Base-by-base conservation (phyloP, 2,888 invertebrate genomes). In the Orthosia incerta region DNA sequence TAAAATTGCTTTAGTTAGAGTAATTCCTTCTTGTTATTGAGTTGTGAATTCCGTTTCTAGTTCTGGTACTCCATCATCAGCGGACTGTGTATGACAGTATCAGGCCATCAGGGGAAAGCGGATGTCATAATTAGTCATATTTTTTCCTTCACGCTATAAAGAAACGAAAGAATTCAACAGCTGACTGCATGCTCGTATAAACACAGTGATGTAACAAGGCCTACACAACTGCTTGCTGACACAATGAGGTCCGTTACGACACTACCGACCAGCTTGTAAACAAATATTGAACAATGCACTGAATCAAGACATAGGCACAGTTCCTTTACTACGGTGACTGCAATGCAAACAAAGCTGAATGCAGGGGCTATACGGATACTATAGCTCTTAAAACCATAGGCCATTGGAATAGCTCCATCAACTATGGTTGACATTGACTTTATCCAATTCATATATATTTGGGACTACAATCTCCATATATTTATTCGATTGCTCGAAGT, bases 191-290 rank as follows among this genome's bases (percentile, higher is more conserved):
- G 62, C 75, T 67, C n/a, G 68, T 74, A 76, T 77, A 76, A 79
- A 79, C 66, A 73, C 18, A 56, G 59, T 85, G 79, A 77, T 77
- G 82, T 82, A 85, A 85, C 59, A 72, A 68, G 74, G 69, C 63
- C 74, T 74, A 74, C 69, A 73, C 83, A 72, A 74, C 79, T 61
- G 39, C 79, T 84, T 65, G 78, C 73, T 79, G 84, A 80, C 75
- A 87, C 86, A 87, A 86, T 77, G 83, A 81, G 78, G 80, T 83
- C 72, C 31, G 71, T 85, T 85, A 86, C 84, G 76, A 84, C 76
- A 83, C 66, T 45, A 69, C 75, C 62, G 59, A 60, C 62, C 20
- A 63, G 77, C 65, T 81, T 78, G 76, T 86, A 80, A 87, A 86
- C 80, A 80, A 84, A 86, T 77, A 77, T 81, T 67, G 62, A 83